Evolutionary conservation across 2,888 invertebrate species (phyloP), one percentile per base, ranked within the genome.

Genomic region (Drosophila mayaguana): DNA sequence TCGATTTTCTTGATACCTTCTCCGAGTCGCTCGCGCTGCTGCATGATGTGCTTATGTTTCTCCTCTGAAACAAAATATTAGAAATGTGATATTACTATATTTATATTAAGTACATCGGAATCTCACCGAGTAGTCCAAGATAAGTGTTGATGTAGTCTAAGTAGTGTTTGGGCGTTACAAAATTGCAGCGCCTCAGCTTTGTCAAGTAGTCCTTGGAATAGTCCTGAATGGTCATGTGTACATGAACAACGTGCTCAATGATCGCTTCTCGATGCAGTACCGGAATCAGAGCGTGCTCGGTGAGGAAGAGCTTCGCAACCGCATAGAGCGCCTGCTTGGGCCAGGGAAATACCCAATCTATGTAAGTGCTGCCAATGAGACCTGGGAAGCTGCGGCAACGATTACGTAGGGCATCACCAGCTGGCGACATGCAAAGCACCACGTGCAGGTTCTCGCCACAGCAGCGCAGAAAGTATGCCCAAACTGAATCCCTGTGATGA

Each of bases 271-370:
- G 94, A 84, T 95, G 94, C 1, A 14, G 22, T 1, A 75, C 63
- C 0, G 83, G 78, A 90, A 93, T 95, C 92, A 92, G 63, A 1
- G 80, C 63, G 67, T 94, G 96, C 95, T 98, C 96, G 81, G 96
- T 95, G 0, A 98, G 94, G 88, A 96, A 97, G 1, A 97, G 96
- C 64, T 96, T 96, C 0, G 98, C 98, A 0, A 98, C 98, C 0
- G 98, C 97, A 62, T 96, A 94, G 54, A 98, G 92, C 0, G 98
- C 98, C 91, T 98, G 97, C 77, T 96, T 95, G 0, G 98, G 98
- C 98, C 98, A 98, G 0, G 98, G 96, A 92, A 97, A 97, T 91
- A 98, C 95, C 98, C 98, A 98, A 92, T 98, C 97, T 75, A 98
- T 97, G 43, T 96, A 97, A 0, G 97, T 97, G 90, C 97, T 97